Conservation (phyloP, 2,888 invertebrate species). For the Pterostichus niger region DNA sequence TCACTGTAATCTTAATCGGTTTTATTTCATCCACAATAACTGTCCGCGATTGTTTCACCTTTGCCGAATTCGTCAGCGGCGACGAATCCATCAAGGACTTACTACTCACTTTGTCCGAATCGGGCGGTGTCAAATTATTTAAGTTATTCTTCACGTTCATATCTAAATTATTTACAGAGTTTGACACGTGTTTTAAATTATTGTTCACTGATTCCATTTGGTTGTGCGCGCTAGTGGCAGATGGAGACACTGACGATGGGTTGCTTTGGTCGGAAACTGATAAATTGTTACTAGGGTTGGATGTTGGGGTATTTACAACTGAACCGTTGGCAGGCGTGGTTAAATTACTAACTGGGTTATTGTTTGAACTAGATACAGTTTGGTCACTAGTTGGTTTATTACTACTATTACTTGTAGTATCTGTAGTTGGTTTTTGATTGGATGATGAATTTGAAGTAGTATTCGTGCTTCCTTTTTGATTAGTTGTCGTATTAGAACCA, state of each 20-base stretch:
- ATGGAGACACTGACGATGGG: not conserved
- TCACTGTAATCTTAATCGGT: slow-evolving; percentile 76
- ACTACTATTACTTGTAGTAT: not conserved
- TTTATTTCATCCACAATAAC: slow-evolving; percentile 75
- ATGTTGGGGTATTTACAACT: slow-evolving; percentile 40
- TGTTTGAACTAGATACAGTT: not conserved
- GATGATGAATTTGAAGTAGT: not conserved
- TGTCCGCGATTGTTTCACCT: slow-evolving; percentile 73
- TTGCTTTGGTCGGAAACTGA: slow-evolving; percentile 25
- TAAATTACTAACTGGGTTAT: slow-evolving; percentile 14
- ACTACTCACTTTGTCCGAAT: slow-evolving; percentile 59
- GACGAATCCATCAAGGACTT: slow-evolving; percentile 56
- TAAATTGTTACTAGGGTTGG: slow-evolving; percentile 5
- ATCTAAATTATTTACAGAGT: slow-evolving; percentile 52
- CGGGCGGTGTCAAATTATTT: slow-evolving; percentile 61
- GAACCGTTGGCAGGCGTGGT: slow-evolving; percentile 41
- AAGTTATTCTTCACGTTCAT: slow-evolving; percentile 63
- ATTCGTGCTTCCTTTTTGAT: not conserved
- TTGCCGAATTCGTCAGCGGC: slow-evolving; percentile 67
- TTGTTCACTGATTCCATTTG: slow-evolving; percentile 48
- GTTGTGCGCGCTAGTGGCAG: not conserved
- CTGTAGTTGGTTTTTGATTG: not conserved
- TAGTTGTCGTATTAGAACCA: no score
- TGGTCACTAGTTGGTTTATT: not conserved
- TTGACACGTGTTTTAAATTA: slow-evolving; percentile 57